Percentiles rank a stretch among this genome's conserved stretches.
Evolutionary conservation across 2,797 vertebrate genomes (phyloP).

Genomic region (Dicrostonyx torquatus): DNA sequence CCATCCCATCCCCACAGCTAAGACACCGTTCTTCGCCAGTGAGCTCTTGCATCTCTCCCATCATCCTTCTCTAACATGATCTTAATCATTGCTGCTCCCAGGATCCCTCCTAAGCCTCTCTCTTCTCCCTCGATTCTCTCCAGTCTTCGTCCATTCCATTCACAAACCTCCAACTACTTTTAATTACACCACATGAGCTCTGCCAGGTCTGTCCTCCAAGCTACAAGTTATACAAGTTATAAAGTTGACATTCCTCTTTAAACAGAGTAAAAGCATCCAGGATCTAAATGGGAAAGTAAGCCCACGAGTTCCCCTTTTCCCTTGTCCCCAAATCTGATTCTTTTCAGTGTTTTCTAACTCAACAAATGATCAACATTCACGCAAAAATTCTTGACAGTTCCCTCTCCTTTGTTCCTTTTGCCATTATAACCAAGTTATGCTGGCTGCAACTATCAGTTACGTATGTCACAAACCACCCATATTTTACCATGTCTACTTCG

Average conservation of each 20-base stretch:
- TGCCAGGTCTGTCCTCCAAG: background rate
- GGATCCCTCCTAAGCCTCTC: background rate
- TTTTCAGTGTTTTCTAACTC: background rate
- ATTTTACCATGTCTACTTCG: background rate
- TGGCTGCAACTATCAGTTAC: background rate
- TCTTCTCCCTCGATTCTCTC: background rate
- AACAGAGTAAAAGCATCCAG: background rate
- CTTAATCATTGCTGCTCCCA: background rate
- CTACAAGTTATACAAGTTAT: background rate
- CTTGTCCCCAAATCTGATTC: background rate
- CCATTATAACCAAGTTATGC: background rate
- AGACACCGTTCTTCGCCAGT: background rate
- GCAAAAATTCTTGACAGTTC: background rate
- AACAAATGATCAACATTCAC: background rate
- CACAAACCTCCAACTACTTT: background rate
- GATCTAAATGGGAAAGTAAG: conserved; percentile 34
- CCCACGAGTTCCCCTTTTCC: background rate
- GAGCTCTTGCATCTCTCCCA: background rate
- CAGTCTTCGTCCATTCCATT: background rate
- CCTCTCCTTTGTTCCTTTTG: background rate
- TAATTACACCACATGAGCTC: background rate
- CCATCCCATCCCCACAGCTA: background rate
- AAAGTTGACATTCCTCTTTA: background rate
- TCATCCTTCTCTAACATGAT: background rate
- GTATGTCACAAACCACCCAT: background rate